Conservation (phyloP, 2,113 vertebrate genomes). For the Lasiurus cinereus region DNA sequence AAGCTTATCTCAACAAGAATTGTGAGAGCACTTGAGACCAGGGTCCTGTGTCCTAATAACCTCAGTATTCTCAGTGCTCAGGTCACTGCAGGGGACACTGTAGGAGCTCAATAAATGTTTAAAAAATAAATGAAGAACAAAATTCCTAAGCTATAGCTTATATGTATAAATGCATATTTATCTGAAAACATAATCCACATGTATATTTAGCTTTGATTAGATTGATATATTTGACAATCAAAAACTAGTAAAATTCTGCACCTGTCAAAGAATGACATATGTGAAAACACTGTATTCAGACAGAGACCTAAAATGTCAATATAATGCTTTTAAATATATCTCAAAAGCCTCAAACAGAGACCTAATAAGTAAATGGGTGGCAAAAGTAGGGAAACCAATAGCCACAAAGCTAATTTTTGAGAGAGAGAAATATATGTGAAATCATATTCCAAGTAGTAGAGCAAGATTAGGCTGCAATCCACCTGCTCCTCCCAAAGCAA, state of each 20-base stretch:
- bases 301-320: constrained; percentile 75
- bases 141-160: not conserved
- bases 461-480: not conserved
- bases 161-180: not conserved
- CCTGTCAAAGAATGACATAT: constrained; percentile 67
- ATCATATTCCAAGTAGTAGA: constrained; percentile 46
- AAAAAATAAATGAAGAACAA: constrained; percentile 37
- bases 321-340: constrained; percentile 82
- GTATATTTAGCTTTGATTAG: constrained; percentile 32
- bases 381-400: constrained; percentile 70
- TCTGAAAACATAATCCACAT: not conserved
- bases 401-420: constrained; percentile 74
- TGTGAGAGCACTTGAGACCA: constrained; percentile 10
- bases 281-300: constrained; percentile 66
- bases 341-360: constrained; percentile 76
- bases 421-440: constrained; percentile 66
- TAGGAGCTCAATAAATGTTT: not conserved
- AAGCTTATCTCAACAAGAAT: not conserved
- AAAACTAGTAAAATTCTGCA: constrained; percentile 59
- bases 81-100: not conserved
- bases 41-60: not conserved
- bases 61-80: not conserved
- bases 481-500: constrained; percentile 13
- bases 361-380: constrained; percentile 75
- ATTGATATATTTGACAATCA: constrained; percentile 39